Evolutionary conservation across 30 jellyfish, hydroid and myxozoan species (phyloP), one percentile per base, ranked within the genome.

Genomic region (Clytia hemisphaerica): DNA sequence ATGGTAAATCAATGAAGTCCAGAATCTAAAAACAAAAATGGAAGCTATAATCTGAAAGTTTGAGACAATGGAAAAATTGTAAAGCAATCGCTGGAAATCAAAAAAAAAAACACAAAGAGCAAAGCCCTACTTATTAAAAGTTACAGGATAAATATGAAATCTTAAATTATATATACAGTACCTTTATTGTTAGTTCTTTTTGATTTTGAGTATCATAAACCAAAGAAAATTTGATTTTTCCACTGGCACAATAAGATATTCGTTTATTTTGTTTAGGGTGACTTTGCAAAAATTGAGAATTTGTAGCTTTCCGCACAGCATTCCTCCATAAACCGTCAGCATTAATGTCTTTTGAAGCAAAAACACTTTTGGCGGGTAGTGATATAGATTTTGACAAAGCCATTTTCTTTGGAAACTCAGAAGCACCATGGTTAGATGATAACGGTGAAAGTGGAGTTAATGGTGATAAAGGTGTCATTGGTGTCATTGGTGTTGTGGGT

Each of bases 1-100:
- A 45, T 22, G 97, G 97, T 1, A 88, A 70, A 44, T 88, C 97
- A 5, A 62, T 48, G 55, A 80, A 61, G 24, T 88, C 97, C 58
- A 73, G 79, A 24, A 88, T 49, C 97, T 88, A 24, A 12, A 48
- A 48, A 51, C 32, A 24, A 14, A 51, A 51, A 51, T 51, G 66
- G 66, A 14, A 51, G 12, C 32, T 7, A 14, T 6, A 53, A 53
- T 53, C 22, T 25, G 35, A n/a, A 53, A 15, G 67, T 16, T 10
- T 53, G 67, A 25, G 22, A 10, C 22, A 12, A 16, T 53, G 37
- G 22, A 53, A 12, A 53, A 0, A 42, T n/a, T n/a, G n/a, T n/a
- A n/a, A n/a, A n/a, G n/a, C n/a, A n/a, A n/a, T n/a, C n/a, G n/a
- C n/a, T n/a, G n/a, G n/a, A n/a, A n/a, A n/a, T n/a, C n/a, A n/a